A percentile compares a stretch with the other conserved stretches of the same genome.
Evolutionary conservation across 2,113 vertebrate genomes (phyloP).

Genomic region (Strigops habroptila): DNA sequence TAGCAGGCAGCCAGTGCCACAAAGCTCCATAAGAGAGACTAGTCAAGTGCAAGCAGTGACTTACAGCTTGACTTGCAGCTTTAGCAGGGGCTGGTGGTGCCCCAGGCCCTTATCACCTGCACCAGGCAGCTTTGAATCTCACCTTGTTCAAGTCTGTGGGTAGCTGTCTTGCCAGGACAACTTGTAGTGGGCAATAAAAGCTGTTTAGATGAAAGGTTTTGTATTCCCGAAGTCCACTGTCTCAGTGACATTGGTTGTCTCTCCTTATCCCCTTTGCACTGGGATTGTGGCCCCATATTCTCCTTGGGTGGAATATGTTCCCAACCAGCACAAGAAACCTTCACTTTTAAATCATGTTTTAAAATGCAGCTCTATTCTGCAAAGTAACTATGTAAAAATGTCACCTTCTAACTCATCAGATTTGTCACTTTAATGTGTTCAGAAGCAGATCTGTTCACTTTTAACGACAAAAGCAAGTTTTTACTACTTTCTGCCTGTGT

Average conservation of each 20-base stretch:
- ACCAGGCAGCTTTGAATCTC: background rate
- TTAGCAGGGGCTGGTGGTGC: background rate
- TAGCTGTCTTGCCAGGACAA: background rate
- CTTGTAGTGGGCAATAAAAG: background rate
- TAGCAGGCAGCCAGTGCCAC: background rate
- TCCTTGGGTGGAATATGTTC: background rate
- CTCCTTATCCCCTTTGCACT: background rate
- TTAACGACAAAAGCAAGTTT: background rate
- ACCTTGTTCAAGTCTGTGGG: background rate
- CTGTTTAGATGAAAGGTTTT: background rate
- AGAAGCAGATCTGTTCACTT: background rate
- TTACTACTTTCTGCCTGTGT: background rate
- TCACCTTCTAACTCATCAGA: background rate
- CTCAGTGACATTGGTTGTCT: background rate
- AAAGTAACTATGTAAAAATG: background rate
- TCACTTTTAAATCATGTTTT: background rate
- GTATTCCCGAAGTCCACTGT: background rate
- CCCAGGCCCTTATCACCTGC: background rate
- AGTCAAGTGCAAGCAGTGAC: background rate
- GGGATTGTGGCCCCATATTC: background rate
- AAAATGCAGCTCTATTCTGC: background rate
- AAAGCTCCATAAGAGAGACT: background rate
- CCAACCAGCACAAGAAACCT: background rate
- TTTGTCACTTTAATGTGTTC: conserved; percentile 19
- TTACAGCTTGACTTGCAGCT: background rate